Base-by-base conservation (phyloP, 1,140 invertebrate species). In the Drosophila sp. region DNA sequence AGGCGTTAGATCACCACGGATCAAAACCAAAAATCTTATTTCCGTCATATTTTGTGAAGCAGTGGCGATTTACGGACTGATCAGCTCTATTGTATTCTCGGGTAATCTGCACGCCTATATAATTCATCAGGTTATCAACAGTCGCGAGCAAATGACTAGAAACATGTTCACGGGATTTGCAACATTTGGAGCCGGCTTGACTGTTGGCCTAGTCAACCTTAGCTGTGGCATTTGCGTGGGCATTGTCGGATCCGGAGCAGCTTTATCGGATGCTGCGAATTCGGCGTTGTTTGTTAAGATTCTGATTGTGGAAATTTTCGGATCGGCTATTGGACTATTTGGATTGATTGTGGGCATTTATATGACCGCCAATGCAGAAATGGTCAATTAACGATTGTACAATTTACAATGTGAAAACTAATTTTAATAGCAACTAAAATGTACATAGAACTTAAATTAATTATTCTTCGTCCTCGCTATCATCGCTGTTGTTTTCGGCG, bases 41-140 rank as follows among this genome's bases (percentile, higher is more conserved):
- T 99, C 98, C 40, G 98, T 99, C 82, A 99, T 99, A 92, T 99
- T 99, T 93, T 99, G 98, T 92, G 98, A 99, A 93, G 98, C 98
- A 76, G 98, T 99, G 0, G 98, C 98, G 53, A 99, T 99, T 92
- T 99, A 99, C 92, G 98, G 98, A 3, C 94, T 99, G 11, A 99
- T 99, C 90, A 98, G 98, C 87, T 97, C 98, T n/a, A 99, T 99
- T 91, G 97, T 99, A 18, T 94, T 99, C 27, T 96, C 96, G 29
- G 97, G 97, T 69, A 94, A 95, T 83, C 92, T 98, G 51, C 94
- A 95, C 43, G 81, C 92, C 32, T 95, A 94, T 70, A 84, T 77
- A 2, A 63, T 57, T 8, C 46, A 89, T 7, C 45, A 46, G 61
- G 14, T 72, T 3, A 13, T 80, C 0, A 80, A 82, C 6, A 67